Evolutionary conservation across 2,888 invertebrate species (phyloP), one percentile per base, ranked within the genome.

Genomic region (Metellina segmentata): DNA sequence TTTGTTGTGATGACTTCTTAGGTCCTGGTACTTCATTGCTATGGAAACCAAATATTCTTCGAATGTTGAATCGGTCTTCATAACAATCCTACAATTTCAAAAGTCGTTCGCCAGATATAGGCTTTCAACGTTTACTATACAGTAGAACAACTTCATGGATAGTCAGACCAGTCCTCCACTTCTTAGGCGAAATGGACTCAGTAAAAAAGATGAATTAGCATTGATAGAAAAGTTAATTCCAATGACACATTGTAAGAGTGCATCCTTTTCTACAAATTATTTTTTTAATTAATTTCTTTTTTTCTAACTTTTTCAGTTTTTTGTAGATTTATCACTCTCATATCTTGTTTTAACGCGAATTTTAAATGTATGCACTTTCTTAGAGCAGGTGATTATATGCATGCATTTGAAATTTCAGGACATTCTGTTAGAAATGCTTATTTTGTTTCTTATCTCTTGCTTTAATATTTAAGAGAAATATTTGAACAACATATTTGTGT

Each of bases 201-300:
- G 71, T 7, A 87, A 79, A 53, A 87, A 81, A 87, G 78, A 8
- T 9, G 87, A 87, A 81, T 53, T 72, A 6, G 20, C 71, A 6
- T 48, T 89, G 16, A 83, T 89, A 16, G 82, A 82, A n/a, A 82
- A 82, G 49, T 49, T 89, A 11, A n/a, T 52, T 0, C 51, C 69
- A 0, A 51, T 77, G 69, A 82, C 82, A 20, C 82, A 82, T 20
- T 89, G 89, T 89, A 75, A 89, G n/a, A n/a, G 89, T 89, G 16
- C 4, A 52, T 52, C 51, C 51, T n/a, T 77, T 20, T 19, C 13
- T 19, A 20, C 7, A 19, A n/a, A 20, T 19, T 19, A n/a, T 71
- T 70, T 48, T 34, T 48, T 34, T 7, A 7, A 20, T 11, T 11
- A 61, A 34, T 34, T 4, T 34, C 4, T 4, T 4, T 34, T 34